Evolutionary conservation across 2,113 vertebrate genomes (phyloP).

Genomic region (Cathartes aura): DNA sequence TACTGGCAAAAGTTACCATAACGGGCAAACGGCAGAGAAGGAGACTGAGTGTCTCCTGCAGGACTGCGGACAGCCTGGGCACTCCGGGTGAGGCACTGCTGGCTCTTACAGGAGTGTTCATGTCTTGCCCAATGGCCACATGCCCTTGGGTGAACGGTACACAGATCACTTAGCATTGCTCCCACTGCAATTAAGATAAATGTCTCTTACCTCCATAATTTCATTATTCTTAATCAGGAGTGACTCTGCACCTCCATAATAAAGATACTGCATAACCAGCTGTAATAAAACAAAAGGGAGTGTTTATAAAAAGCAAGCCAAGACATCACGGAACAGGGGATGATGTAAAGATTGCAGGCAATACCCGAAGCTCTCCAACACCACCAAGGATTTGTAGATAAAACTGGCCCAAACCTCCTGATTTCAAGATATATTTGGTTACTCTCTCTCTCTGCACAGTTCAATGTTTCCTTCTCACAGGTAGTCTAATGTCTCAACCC

Average conservation of each 20-base stretch:
- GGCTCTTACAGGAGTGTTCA: not conserved
- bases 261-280: constrained; percentile 99
- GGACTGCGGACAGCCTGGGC: not conserved
- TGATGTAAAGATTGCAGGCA: not conserved
- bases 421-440: not conserved
- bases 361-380: not conserved
- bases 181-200: not conserved
- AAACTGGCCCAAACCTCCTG: not conserved
- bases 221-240: constrained; percentile 96
- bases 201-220: constrained; percentile 91
- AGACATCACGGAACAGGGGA: not conserved
- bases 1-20: not conserved
- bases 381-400: not conserved
- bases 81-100: not conserved
- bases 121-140: not conserved
- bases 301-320: not conserved
- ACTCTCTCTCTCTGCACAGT: not conserved
- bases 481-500: not conserved
- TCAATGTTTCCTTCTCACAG: not conserved
- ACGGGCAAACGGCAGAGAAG: fast-evolving
- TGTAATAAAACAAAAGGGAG: constrained; percentile 68
- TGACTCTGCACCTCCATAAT: constrained; percentile 92
- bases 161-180: not conserved
- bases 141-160: not conserved
- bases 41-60: not conserved